Base-by-base conservation (phyloP, 2,113 vertebrate genomes). In the Kryptolebias marmoratus region DNA sequence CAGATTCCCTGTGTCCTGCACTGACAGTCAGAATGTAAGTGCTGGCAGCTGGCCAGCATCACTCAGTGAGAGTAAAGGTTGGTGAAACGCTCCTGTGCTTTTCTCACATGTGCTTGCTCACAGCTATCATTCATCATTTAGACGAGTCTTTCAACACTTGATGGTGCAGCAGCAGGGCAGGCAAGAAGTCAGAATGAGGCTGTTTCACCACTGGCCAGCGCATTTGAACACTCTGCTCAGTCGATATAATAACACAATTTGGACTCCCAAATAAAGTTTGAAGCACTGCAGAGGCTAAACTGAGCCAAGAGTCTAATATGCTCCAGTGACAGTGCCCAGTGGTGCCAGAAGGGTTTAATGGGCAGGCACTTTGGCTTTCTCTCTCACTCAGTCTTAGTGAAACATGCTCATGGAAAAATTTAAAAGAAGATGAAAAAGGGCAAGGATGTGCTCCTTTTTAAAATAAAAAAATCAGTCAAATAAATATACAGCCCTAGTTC, bases 51-150 rank as follows among this genome's bases (percentile, higher is more conserved):
- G 89, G 89, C 89, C 75, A 10, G 81, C 76, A 60, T 71, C 75
- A 65, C 86, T 93, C 87, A 90, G 0, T 42, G 76, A 81, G 71
- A 78, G 90, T 81, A 87, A 92, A 93, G 79, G 58, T 79, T 77
- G 73, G 88, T 86, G 73, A 67, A 90, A 85, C 87, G 87, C 90
- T 73, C 90, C 91, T 81, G 49, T 77, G 63, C 67, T 72, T 82
- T 75, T 64, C 69, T 83, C 61, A 61, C 80, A 62, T 74, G 87
- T 82, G 66, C 72, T 85, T 53, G 32, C 68, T 64, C 75, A 53
- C 58, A 48, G 44, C 69, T 74, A 86, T 85, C 80, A 50, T 88
- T 83, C 78, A 87, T 90, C 91, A 91, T 78, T 54, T 14, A 47
- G 68, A 60, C 30, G 14, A 68, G 74, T 73, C 66, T 80, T 75